phyloP scores from a whole-genome alignment of 2,113 vertebrate genomes.

The Camelus dromedarius region DNA sequence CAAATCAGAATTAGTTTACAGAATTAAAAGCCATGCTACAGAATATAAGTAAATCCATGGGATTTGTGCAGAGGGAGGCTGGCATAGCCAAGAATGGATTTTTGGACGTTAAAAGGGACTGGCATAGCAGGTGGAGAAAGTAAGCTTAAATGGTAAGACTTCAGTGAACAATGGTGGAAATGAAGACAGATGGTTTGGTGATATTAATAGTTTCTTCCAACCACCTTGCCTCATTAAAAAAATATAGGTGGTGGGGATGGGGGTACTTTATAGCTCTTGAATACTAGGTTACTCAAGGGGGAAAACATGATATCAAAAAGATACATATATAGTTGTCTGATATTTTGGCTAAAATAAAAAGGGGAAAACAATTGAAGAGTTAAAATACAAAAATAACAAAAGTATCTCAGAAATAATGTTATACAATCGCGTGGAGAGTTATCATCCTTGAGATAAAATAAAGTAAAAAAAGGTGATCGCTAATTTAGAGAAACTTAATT shows the following conservation, averaged over 20 bases:
- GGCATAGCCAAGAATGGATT: not conserved
- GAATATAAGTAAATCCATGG: not conserved
- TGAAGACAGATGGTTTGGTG: not conserved
- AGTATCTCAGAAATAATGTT: not conserved
- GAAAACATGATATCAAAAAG: not conserved
- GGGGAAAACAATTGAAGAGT: not conserved
- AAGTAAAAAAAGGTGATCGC: not conserved
- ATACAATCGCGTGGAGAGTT: not conserved
- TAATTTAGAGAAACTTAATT: conserved; percentile 29
- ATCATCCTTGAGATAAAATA: not conserved
- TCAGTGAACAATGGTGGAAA: not conserved
- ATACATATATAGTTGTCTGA: not conserved
- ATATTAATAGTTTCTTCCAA: not conserved
- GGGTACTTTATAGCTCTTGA: not conserved
- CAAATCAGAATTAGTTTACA: not conserved
- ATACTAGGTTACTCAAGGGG: not conserved
- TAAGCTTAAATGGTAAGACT: not conserved
- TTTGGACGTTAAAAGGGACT: not conserved
- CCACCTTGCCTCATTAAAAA: not conserved
- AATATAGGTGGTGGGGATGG: no score
- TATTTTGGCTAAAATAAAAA: not conserved
- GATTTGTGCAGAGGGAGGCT: not conserved
- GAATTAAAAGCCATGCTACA: not conserved
- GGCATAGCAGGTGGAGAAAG: not conserved
- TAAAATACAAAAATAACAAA: not conserved